Evolutionary conservation across 30 jellyfish, hydroid and myxozoan species (phyloP).

Genomic region (Pseudorhiza aurosa): DNA sequence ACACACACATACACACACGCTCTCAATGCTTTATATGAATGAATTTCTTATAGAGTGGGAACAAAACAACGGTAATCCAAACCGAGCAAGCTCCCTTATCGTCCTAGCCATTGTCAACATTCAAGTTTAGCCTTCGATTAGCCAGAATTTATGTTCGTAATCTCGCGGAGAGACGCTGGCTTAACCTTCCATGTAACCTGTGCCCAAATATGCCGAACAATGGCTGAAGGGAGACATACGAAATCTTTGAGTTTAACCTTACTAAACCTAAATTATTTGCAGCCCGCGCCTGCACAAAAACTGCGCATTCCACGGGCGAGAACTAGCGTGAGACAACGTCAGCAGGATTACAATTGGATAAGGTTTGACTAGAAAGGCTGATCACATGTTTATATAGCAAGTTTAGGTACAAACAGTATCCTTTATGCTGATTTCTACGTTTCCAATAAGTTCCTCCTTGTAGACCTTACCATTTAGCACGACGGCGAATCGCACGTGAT

Average conservation of each 20-base stretch:
- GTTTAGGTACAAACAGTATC: background rate
- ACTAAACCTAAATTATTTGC: constrained; percentile 34
- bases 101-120: constrained; percentile 14
- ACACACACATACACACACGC: background rate
- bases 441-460: constrained; percentile 9
- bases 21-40: constrained; percentile 1
- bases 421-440: background rate
- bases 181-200: constrained; percentile 47
- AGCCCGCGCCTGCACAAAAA: constrained; percentile 19
- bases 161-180: constrained; percentile 63
- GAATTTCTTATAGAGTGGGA: constrained; percentile 29
- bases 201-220: constrained; percentile 38
- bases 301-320: constrained; percentile 18
- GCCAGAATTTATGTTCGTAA: constrained; percentile 53
- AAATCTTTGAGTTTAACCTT: constrained; percentile 28
- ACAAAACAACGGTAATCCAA: constrained; percentile 52
- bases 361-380: background rate
- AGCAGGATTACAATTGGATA: constrained; percentile 20
- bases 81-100: constrained; percentile 4
- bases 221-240: constrained; percentile 18
- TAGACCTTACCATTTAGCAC: constrained; percentile 11
- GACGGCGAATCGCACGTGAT: background rate
- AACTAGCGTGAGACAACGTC: constrained; percentile 26
- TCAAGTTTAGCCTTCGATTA: constrained; percentile 29
- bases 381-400: constrained; percentile 6